These are phyloP conservation scores for Octodonta nipae DNA, from an alignment of 2,888 invertebrate genomes.

Conservation along the genomic window DNA sequence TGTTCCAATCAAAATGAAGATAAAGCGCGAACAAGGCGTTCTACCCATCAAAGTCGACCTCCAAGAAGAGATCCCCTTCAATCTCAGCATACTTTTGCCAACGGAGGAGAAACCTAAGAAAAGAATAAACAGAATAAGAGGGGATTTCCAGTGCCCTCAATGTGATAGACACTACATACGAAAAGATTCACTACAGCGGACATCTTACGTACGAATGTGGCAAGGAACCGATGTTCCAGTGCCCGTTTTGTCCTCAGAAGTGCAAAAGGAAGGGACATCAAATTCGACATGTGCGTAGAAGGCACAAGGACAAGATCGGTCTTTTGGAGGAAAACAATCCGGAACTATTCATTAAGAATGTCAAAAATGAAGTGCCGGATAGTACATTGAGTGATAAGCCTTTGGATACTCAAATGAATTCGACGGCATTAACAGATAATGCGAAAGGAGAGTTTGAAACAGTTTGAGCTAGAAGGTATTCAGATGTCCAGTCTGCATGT, in stretches of 20 bases:
- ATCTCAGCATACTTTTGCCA: background rate
- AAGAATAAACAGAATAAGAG: slow-evolving; percentile 28
- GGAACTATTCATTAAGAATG: slow-evolving; percentile 19
- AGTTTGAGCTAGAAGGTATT: no score
- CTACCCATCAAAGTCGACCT: background rate
- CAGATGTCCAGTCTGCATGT: no score
- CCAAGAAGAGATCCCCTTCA: background rate
- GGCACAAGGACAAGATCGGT: slow-evolving; percentile 40
- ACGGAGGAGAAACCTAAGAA: slow-evolving; percentile 14
- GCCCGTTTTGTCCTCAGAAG: slow-evolving; percentile 59
- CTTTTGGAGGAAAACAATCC: slow-evolving; percentile 37
- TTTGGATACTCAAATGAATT: no score
- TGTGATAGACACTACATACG: slow-evolving; percentile 69
- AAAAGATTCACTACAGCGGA: slow-evolving; percentile 64
- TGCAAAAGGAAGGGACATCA: slow-evolving; percentile 54
- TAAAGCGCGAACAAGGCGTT: background rate
- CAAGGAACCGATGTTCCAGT: slow-evolving; percentile 55
- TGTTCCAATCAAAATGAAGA: background rate
- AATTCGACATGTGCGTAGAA: slow-evolving; percentile 40
- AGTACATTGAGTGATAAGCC: no score
- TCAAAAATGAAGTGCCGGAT: no score
- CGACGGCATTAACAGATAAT: no score
- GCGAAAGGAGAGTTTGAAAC: no score
- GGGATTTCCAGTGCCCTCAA: slow-evolving; percentile 43
- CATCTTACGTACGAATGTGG: slow-evolving; percentile 41